Evolutionary conservation across 2,113 vertebrate genomes (phyloP).

Genomic region (Connochaetes taurinus): DNA sequence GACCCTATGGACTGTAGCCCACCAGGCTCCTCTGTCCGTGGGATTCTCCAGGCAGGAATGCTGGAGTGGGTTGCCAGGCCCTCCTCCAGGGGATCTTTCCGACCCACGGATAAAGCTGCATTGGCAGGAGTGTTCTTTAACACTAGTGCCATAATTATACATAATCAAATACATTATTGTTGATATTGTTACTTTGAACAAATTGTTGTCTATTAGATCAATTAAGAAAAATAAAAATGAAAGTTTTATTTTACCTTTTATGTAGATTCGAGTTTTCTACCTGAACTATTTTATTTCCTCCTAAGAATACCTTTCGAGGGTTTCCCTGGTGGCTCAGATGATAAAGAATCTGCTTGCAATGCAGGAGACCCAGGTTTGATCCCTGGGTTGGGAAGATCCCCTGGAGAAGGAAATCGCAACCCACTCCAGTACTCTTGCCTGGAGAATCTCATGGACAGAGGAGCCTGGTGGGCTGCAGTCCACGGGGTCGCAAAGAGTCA

Average conservation of each 20-base stretch:
- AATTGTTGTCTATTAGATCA: not conserved
- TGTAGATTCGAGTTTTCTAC: too few relatives aligned
- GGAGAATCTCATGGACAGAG: not conserved
- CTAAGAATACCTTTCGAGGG: not conserved
- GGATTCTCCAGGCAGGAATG: not conserved
- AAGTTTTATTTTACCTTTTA: not conserved
- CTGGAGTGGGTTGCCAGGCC: not conserved
- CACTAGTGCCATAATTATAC: not conserved
- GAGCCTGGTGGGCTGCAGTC: not conserved
- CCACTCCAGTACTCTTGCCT: not conserved
- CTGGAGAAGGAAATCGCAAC: not conserved
- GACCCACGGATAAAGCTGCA: not conserved
- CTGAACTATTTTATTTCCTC: not conserved
- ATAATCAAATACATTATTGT: not conserved
- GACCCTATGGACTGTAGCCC: accelerated
- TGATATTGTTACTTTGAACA: not conserved
- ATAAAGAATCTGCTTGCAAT: not conserved
- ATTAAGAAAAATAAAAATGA: not conserved
- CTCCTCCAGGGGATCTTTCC: not conserved
- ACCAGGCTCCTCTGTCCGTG: not conserved
- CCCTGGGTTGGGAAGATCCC: not conserved
- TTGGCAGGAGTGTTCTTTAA: not conserved
- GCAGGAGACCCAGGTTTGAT: not conserved
- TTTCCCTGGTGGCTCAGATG: not conserved
- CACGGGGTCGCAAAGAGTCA: accelerated